Conservation (phyloP, 2,888 invertebrate species). For the Andrena trimmerana region DNA sequence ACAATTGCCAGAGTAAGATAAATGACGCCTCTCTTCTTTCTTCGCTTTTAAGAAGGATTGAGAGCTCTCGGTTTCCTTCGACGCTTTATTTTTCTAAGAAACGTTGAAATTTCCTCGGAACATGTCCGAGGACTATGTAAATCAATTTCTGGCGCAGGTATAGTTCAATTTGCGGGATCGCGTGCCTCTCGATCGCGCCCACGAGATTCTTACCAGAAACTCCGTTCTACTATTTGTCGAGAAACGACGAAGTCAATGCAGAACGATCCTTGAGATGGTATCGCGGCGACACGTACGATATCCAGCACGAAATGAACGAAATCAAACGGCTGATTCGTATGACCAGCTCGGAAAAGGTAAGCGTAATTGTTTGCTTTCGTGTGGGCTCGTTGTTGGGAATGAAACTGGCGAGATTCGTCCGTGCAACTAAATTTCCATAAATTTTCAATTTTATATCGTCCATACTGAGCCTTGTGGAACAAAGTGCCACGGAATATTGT, state of each 20-base stretch:
- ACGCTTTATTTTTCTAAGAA: background rate
- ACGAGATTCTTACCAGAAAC: constrained; percentile 76
- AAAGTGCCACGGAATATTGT: background rate
- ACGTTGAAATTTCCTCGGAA: background rate
- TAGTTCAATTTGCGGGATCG: constrained; percentile 75
- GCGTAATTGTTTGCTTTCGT: constrained; percentile 16
- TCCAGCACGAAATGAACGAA: constrained; percentile 73
- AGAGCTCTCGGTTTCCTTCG: no score
- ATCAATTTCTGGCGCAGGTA: constrained; percentile 63
- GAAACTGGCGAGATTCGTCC: background rate
- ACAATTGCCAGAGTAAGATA: no score
- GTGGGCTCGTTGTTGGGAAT: background rate
- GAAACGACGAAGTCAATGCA: constrained; percentile 70
- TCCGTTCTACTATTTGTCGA: constrained; percentile 73
- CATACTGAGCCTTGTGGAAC: background rate
- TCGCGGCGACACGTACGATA: constrained; percentile 61
- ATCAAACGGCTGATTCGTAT: constrained; percentile 64
- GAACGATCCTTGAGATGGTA: constrained; percentile 74
- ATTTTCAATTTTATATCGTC: background rate
- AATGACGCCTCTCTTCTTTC: background rate
- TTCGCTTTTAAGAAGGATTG: background rate
- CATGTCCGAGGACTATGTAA: background rate
- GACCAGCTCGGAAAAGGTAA: constrained; percentile 65
- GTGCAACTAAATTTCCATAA: background rate
- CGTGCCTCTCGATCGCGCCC: constrained; percentile 72